Conservation (phyloP, 2,113 vertebrate species). For the Anhinga anhinga region DNA sequence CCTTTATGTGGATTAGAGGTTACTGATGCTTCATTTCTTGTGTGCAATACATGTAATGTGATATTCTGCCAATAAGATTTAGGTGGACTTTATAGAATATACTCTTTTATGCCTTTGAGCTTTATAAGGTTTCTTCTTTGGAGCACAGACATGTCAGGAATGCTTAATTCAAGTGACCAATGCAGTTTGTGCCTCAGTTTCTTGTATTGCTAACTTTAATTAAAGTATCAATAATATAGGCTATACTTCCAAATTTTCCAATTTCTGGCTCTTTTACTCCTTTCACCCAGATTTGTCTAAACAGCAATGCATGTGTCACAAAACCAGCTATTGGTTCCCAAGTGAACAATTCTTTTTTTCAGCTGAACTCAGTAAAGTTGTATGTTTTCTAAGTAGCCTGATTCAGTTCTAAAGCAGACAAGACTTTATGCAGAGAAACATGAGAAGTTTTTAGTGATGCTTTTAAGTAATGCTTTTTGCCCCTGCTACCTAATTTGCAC, state of each 20-base stretch:
- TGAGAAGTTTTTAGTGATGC: neutral
- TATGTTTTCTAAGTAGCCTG: neutral
- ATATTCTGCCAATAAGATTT: neutral
- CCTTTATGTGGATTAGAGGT: neutral
- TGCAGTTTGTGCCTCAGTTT: neutral
- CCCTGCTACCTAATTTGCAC: neutral
- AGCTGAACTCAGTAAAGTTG: neutral
- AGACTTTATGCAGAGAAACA: neutral
- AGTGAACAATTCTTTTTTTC: neutral
- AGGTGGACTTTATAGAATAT: neutral
- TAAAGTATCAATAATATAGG: neutral
- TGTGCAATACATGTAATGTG: neutral
- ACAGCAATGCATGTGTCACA: too few relatives aligned
- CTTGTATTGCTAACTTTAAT: neutral
- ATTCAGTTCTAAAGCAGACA: neutral
- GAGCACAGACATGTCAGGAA: neutral
- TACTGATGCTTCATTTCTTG: neutral
- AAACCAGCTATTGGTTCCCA: neutral
- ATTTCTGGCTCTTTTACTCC: neutral
- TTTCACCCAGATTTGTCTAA: neutral
- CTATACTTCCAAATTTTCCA: neutral
- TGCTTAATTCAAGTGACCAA: neutral
- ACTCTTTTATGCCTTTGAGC: neutral
- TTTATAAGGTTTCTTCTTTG: neutral
- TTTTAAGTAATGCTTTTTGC: neutral